Percentiles rank a stretch among this genome's conserved stretches.
Evolutionary conservation across 2,888 invertebrate species (phyloP).

Genomic region (Andrena minutula): DNA sequence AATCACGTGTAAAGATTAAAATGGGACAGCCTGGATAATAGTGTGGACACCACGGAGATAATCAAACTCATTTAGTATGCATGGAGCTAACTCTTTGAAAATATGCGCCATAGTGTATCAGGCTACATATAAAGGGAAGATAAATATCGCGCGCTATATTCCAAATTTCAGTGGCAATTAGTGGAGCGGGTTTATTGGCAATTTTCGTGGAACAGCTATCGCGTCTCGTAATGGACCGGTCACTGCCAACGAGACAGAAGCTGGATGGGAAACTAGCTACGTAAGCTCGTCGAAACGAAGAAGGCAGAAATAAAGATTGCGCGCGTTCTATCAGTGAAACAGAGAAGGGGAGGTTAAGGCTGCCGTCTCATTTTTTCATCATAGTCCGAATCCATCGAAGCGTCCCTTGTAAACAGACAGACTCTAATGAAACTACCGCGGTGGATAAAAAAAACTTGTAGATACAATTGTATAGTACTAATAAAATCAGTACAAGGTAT

Average conservation of each 20-base stretch:
- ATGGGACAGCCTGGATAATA: no score
- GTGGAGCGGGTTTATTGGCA: not conserved
- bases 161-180: not conserved
- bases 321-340: not conserved
- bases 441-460: no score
- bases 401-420: no score
- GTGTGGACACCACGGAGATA: no score
- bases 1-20: no score
- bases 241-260: not conserved
- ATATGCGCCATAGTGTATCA: not conserved
- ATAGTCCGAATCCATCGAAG: no score
- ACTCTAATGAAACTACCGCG: no score
- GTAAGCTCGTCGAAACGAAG: not conserved
- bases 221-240: not conserved
- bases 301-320: not conserved
- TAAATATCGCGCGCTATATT: no score
- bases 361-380: no score
- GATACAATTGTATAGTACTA: no score
- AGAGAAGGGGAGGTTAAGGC: not conserved
- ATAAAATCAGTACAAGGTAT: no score
- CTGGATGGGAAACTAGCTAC: not conserved
- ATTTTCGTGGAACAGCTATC: slow-evolving; percentile 1
- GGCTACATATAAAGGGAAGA: not conserved
- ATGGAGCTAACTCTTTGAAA: not conserved
- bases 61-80: no score